Base-by-base conservation (phyloP, 2,888 invertebrate genomes). In the Phengaris alcon region DNA sequence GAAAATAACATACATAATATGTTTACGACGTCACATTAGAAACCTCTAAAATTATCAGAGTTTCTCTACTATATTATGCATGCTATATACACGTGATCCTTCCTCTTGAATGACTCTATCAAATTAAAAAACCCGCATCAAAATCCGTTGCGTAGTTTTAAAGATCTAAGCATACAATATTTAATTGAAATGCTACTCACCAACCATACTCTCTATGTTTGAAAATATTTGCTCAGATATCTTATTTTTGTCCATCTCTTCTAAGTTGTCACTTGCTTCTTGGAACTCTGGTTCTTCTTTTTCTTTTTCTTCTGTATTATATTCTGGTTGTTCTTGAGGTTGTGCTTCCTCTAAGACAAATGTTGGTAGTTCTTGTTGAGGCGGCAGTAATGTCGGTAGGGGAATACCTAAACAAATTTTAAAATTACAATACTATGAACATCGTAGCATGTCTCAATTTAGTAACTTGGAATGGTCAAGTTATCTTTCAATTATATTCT, bases 181-280 rank as follows among this genome's bases (percentile, higher is more conserved):
- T 22, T 9, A 5, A 9, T 22, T 48, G 44, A 22, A n/a, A 48
- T n/a, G 5, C 8, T 44, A 88, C 91, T 88, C n/a, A 92, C 93
- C 92, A 76, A 91, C 88, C 89, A 91, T 90, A 80, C 84, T 86
- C 80, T 89, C 89, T 0, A 92, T 88, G 4, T 84, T 88, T 54
- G 80, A 84, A 74, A 91, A 82, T 35, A 93, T 75, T 73, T 91
- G 86, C 8, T 91, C 86, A 5, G 90, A 88, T 68, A 91, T 77
- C 15, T 81, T 83, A 81, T 89, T 82, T 54, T 82, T 76, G 74
- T 89, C 88, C 85, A 85, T 85, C 13, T 86, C 87, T 79, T 83
- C 83, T 76, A 77, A 80, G 12, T 80, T 83, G 48, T 82, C 82
- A 73, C 76, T 73, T 77, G 75, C 51, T 78, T 78, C 64, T 79